Base-by-base conservation (phyloP, 2,797 vertebrate genomes). In the Menidia menidia region DNA sequence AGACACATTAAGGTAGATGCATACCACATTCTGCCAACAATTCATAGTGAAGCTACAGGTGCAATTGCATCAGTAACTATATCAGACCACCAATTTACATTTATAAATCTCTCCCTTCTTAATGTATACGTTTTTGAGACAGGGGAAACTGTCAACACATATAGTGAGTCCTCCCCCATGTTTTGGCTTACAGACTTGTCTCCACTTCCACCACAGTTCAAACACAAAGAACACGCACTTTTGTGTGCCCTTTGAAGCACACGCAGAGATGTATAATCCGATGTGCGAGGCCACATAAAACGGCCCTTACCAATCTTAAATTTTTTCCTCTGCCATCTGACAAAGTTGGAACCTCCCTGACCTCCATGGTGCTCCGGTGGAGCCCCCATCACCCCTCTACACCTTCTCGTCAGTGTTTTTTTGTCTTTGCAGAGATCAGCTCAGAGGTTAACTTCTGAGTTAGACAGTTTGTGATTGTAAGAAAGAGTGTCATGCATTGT, bases 281-380 rank as follows among this genome's bases (percentile, higher is more conserved):
- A 67, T 6, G 78, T 58, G 68, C 30, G 82, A 70, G 68, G 68
- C 55, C 4, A 64, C 16, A 13, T n/a, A 45, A 44, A 43, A 47
- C 61, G 35, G 42, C 42, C 31, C 31, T 10, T 14, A 41, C 35
- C n/a, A 10, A 48, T 11, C 31, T 58, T 12, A n/a, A 60, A 33
- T 5, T 64, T 67, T 77, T 81, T 81, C 53, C 88, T 83, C 84
- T 80, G 59, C 48, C 45, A 14, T 65, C 70, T 65, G 64, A 78
- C 59, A 64, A 50, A 78, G 68, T 63, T 52, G 53, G 60, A 72
- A 62, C 61, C 76, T 79, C 71, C 30, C 65, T 65, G 78, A 81
- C 77, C 77, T 31, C n/a, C 54, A 48, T n/a, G 54, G 31, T 52
- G 62, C 59, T 80, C 55, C n/a, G 48, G 16, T 54, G 52, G 64